These are phyloP conservation scores for Drosophila falleni DNA, from an alignment of 2,888 invertebrate species.

Conservation along the genomic window DNA sequence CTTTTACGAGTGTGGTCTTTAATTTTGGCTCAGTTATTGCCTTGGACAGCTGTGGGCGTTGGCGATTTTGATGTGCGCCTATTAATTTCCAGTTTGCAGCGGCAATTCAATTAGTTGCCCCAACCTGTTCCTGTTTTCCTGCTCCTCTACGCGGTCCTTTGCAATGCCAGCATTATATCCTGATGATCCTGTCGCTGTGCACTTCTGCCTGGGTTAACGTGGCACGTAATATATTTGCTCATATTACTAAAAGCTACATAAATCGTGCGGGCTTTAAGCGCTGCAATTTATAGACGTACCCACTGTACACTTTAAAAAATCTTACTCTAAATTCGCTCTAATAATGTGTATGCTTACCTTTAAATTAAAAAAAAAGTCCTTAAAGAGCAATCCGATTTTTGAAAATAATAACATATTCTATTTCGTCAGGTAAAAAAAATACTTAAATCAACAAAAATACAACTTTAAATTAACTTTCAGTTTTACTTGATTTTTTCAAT, in stretches of 20 bases:
- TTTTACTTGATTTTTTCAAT: too few species aligned
- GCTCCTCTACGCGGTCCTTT: neutral
- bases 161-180: conserved; percentile 8
- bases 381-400: too few species aligned
- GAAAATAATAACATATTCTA: too few species aligned
- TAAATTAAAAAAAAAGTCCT: neutral
- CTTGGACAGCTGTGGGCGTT: conserved; percentile 54
- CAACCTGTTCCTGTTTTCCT: neutral
- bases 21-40: conserved; percentile 55
- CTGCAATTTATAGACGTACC: conserved; percentile 46
- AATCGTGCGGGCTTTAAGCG: conserved; percentile 71
- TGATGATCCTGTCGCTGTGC: conserved; percentile 29
- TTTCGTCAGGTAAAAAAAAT: too few species aligned
- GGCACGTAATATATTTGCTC: conserved; percentile 78
- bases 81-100: conserved; percentile 70
- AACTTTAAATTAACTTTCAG: too few species aligned
- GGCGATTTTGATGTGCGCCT: conserved; percentile 69
- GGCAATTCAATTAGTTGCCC: conserved; percentile 77
- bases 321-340: neutral
- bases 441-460: too few species aligned
- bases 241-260: conserved; percentile 79
- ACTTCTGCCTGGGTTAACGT: conserved; percentile 48
- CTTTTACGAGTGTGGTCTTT: conserved; percentile 42
- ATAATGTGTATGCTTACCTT: neutral
- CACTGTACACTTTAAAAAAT: conserved; percentile 7